Conservation (phyloP, 2,113 vertebrate genomes). For the Dasyurus viverrinus region DNA sequence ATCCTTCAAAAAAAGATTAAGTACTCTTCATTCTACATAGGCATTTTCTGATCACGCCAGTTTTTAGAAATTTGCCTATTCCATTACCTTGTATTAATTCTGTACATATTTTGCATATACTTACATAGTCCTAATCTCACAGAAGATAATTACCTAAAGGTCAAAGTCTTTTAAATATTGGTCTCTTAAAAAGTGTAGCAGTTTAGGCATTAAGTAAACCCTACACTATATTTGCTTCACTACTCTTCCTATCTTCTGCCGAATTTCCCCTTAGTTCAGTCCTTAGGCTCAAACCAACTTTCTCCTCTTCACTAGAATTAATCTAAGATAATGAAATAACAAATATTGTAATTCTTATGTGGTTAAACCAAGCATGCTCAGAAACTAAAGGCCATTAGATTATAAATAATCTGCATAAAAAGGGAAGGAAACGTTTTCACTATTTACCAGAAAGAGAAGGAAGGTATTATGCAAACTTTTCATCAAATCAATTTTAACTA, state of each 20-base stretch:
- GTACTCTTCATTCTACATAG: background rate
- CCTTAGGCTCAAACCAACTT: background rate
- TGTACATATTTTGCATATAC: background rate
- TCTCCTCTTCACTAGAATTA: constrained; percentile 11
- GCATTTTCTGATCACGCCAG: background rate
- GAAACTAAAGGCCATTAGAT: background rate
- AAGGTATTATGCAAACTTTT: background rate
- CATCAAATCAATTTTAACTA: constrained; percentile 5
- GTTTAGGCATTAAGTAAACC: background rate
- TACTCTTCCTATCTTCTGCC: background rate
- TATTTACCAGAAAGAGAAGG: constrained; percentile 1
- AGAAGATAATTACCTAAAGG: background rate
- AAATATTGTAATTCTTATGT: background rate
- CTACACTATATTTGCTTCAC: background rate
- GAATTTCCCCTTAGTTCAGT: background rate
- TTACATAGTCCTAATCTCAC: background rate
- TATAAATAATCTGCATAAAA: background rate
- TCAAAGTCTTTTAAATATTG: background rate
- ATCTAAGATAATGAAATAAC: background rate
- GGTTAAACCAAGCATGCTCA: background rate
- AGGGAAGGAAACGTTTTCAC: background rate
- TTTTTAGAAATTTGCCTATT: background rate
- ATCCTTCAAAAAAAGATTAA: background rate
- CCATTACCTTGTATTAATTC: background rate
- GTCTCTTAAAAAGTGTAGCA: background rate